Conservation (phyloP, 2,888 invertebrate genomes). For the Palloptera scutellata region DNA sequence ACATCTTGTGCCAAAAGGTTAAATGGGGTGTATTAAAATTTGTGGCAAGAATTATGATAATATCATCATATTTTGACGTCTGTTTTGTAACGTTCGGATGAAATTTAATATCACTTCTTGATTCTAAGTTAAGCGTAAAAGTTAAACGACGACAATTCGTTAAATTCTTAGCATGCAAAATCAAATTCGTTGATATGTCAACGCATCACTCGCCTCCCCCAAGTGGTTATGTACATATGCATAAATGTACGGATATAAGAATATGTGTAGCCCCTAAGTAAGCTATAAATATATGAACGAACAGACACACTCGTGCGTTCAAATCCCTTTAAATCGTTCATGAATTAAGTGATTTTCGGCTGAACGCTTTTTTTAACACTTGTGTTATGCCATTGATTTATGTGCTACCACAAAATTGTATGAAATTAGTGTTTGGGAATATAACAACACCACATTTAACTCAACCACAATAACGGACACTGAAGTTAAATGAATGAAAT, state of each 20-base stretch:
- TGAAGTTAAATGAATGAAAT: constrained; percentile 6
- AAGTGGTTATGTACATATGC: background rate
- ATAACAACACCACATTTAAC: background rate
- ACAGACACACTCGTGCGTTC: too few relatives aligned
- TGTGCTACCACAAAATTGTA: constrained; percentile 11
- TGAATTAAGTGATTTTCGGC: constrained; percentile 15
- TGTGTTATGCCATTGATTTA: constrained; percentile 31
- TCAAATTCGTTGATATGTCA: constrained; percentile 1
- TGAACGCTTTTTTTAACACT: constrained; percentile 35
- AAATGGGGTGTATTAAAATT: constrained; percentile 53
- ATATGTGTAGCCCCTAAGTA: constrained; percentile 19
- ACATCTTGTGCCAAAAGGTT: constrained; percentile 28
- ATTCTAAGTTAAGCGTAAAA: constrained; percentile 43
- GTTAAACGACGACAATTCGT: constrained; percentile 41
- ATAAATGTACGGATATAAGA: constrained; percentile 17
- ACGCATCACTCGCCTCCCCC: background rate
- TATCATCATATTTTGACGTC: constrained; percentile 34
- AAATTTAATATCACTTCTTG: constrained; percentile 42
- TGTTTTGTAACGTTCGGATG: constrained; percentile 44
- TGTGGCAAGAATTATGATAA: constrained; percentile 50
- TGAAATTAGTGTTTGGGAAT: background rate
- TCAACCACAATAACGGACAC: background rate
- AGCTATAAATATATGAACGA: constrained; percentile 5
- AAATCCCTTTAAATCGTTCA: constrained; percentile 6
- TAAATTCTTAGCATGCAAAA: constrained; percentile 13